These are phyloP conservation scores for Macrophya annulata DNA, from an alignment of 2,888 invertebrate species.

Conservation along the genomic window DNA sequence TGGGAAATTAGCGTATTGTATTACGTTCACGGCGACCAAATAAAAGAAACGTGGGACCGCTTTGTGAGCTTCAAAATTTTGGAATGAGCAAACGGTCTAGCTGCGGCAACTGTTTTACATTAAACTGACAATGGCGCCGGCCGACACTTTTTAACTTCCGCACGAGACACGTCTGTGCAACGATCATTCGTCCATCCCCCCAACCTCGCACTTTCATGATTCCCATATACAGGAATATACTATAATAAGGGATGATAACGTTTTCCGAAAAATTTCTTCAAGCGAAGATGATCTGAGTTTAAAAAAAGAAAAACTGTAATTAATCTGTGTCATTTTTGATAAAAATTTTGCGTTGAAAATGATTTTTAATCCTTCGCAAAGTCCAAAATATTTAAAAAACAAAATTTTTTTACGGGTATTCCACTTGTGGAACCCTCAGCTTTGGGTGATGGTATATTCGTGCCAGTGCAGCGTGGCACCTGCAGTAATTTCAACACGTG, in stretches of 20 bases:
- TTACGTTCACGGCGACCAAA: constrained; percentile 73
- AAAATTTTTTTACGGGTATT: neutral
- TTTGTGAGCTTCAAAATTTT: constrained; percentile 69
- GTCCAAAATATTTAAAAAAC: neutral
- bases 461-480: neutral
- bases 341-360: neutral
- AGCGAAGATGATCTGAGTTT: neutral
- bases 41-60: constrained; percentile 62
- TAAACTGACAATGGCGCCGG: constrained; percentile 26
- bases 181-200: constrained; percentile 7
- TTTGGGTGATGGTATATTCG: neutral
- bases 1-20: constrained; percentile 50
- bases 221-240: neutral
- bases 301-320: neutral
- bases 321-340: neutral
- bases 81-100: constrained; percentile 36
- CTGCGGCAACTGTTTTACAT: constrained; percentile 39
- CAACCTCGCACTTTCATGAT: neutral
- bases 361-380: neutral
- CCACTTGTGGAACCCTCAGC: neutral
- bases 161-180: constrained; percentile 7
- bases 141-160: constrained; percentile 37
- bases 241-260: neutral
- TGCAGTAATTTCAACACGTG: neutral
- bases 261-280: neutral